Base-by-base conservation (phyloP, 2,797 vertebrate genomes). In the Rhabdomys pumilio region DNA sequence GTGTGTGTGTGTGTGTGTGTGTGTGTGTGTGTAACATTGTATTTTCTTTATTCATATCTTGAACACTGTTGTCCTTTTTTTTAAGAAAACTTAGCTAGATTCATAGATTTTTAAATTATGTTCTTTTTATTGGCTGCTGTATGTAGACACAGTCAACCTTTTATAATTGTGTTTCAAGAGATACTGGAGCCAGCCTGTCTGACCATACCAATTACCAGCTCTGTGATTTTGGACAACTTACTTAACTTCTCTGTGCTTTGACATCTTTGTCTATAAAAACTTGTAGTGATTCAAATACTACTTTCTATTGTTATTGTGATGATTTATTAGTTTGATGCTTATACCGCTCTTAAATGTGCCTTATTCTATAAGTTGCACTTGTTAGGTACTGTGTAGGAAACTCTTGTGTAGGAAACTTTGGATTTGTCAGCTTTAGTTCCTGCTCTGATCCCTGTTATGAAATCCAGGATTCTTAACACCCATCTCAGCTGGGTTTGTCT, bases 191-290 rank as follows among this genome's bases (percentile, higher is more conserved):
- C 95, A 97, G 85, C 57, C 22, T 88, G 69, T 88, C 75, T 96
- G 84, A 1, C 67, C 53, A 17, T 72, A 31, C 24, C 57, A 26
- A 17, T 57, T 76, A 47, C 0, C 5, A 63, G 44, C 86, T 92
- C 24, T 97, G 97, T 96, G 95, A 92, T 57, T 47, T 83, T 83
- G 50, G 55, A 53, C n/a, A 93, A 77, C 44, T 92, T 73, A 86
- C 79, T 90, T 82, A 59, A 86, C 53, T 14, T 95, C 90, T 97
- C 95, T 93, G 95, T 96, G 90, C 69, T 83, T 92, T 59, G 82
- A 26, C 8, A 55, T 63, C 67, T 80, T 92, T 59, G 53, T 83
- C 22, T 81, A 4, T 69, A 94, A 93, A 85, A 89, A 12, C 2
- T 53, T 31, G 10, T 57, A 31, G 10, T 89, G 20, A 53, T 53